Evolutionary conservation across 1,140 invertebrate genomes (phyloP), one percentile per base, ranked within the genome.

Genomic region (Ephestia elutella): DNA sequence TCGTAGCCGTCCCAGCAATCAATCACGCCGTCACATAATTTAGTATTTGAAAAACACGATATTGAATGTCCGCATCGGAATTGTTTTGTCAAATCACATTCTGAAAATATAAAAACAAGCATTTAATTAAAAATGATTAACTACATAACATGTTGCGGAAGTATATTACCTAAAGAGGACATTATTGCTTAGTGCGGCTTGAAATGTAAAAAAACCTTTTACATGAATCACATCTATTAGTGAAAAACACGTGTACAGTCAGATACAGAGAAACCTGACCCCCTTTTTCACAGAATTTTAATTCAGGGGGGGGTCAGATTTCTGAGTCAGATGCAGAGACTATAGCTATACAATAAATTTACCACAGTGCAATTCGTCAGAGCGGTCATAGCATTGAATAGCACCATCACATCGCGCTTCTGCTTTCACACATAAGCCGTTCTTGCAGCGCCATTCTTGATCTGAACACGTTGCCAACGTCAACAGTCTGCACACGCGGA

Each of bases 1-100:
- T 96, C 95, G 35, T 90, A 90, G 17, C 92, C 93, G 80, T 95
- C 94, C 93, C 93, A 95, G 72, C 95, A 96, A 77, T 96, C 94
- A 51, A 94, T 91, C 56, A 92, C 88, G 28, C 93, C 93, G 80
- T 96, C 92, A 78, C 95, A 96, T 63, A 90, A 90, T 75, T 92
- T 92, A 13, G 83, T 90, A 54, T 92, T 89, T 15, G 92, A 89
- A 59, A 96, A 89, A 80, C 95, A 96, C 30, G 94, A 95, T 62
- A 94, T 94, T 56, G 91, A 90, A 68, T 94, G 93, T 48, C 94
- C 93, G 75, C 95, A 96, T 48, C 93, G 93, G 75, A 96, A 95
- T 80, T 94, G 91, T 56, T 91, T 93, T 11, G 90, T 81, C 54
- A 92, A 81, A 72, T 94, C 89, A 76, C 94, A 95, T 60, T 90